These are phyloP conservation scores for Oxygymnocypris stewartii DNA, from an alignment of 2,113 vertebrate species.

Conservation along the genomic window DNA sequence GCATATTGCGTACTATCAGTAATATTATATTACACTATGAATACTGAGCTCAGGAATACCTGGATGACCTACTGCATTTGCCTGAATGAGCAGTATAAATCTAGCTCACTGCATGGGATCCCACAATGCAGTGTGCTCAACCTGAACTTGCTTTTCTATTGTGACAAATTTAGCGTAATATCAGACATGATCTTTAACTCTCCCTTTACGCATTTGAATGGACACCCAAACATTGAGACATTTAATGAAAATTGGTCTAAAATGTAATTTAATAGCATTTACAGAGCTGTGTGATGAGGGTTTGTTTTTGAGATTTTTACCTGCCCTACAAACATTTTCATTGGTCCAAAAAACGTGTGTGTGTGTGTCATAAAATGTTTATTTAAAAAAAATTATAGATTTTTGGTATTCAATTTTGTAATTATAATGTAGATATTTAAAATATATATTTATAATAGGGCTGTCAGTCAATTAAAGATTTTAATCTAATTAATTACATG, in stretches of 20 bases:
- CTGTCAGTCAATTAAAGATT: too few relatives aligned
- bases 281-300: neutral
- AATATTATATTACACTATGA: constrained; percentile 31
- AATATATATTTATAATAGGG: too few relatives aligned
- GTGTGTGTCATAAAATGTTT: too few relatives aligned
- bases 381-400: too few relatives aligned
- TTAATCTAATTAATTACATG: too few relatives aligned
- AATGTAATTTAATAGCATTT: neutral
- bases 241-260: neutral
- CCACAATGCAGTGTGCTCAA: constrained; percentile 1
- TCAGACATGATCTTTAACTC: neutral
- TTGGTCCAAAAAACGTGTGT: too few relatives aligned
- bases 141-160: neutral
- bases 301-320: neutral
- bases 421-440: too few relatives aligned
- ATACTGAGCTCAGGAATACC: constrained; percentile 10
- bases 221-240: neutral
- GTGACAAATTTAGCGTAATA: neutral
- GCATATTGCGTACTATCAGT: constrained; percentile 7
- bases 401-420: too few relatives aligned
- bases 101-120: neutral
- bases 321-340: neutral
- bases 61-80: constrained; percentile 15
- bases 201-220: neutral
- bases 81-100: neutral